Conservation (phyloP, 2,888 invertebrate species). For the Heliconius aoede region DNA sequence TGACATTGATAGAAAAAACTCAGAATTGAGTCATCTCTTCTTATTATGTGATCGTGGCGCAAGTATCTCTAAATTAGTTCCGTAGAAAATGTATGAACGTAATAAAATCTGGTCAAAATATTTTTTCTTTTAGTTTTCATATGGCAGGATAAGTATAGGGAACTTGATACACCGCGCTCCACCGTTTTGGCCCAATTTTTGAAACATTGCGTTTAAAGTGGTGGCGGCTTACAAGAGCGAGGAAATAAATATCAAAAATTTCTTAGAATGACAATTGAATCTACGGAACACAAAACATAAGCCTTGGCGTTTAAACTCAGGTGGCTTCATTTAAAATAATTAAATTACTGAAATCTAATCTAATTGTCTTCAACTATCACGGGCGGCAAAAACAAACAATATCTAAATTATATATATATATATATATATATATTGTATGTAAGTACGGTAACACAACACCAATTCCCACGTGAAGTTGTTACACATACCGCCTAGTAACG, state of each 20-base stretch:
- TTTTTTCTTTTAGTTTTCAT: no score
- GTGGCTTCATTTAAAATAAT: background rate
- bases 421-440: background rate
- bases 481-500: conserved; percentile 1
- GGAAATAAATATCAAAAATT: no score
- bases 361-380: background rate
- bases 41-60: no score
- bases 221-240: no score
- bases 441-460: conserved; percentile 3
- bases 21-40: background rate
- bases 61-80: no score
- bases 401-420: background rate
- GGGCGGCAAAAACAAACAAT: conserved; percentile 14
- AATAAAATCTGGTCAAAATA: no score
- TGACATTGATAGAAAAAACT: background rate
- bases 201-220: no score
- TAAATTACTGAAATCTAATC: background rate
- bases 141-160: no score
- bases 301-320: no score
- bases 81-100: no score
- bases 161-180: no score
- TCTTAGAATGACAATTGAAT: background rate
- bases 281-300: background rate
- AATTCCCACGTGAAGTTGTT: conserved; percentile 21
- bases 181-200: no score